Base-by-base conservation (phyloP, 1,140 invertebrate species). In the Cydia pomonella region DNA sequence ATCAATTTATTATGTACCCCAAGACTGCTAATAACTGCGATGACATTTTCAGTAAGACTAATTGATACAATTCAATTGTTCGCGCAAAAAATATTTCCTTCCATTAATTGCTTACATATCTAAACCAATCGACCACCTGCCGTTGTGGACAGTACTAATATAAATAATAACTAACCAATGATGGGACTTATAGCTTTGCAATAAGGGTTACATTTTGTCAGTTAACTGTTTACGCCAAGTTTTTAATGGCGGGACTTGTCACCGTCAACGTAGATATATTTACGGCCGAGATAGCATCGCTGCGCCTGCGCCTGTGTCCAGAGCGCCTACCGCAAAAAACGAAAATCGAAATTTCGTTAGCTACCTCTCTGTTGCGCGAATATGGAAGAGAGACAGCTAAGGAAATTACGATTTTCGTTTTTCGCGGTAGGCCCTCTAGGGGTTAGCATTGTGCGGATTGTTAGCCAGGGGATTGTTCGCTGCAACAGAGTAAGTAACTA, bases 51-150 rank as follows among this genome's bases (percentile, higher is more conserved):
- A 23, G 7, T 16, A 21, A 59, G 53, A 23, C 53, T 59, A 59
- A 59, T 59, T 59, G 53, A 59, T 59, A 59, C 53, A 59, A 59
- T 59, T 59, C 53, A 59, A 59, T 59, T 23, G 18, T 59, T 23
- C 9, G n/a, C 9, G 10, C 21, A 23, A 59, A 59, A 12, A 59
- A 23, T 10, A 6, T 23, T 59, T 59, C 13, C 18, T 53, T 53
- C 9, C 50, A 59, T 59, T 59, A 59, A 23, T 59, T 5, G n/a
- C 53, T 23, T 53, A 53, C 50, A 59, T 59, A n/a, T 50, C 47
- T n/a, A 18, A 18, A 18, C 6, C 16, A 0, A 5, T 0, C 16
- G 53, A 10, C 21, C 53, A 59, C 53, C 53, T 59, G 53, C 21
- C 53, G 53, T n/a, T 23, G 21, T 21, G 53, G 21, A 12, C 53